Percentiles rank a stretch among this genome's conserved stretches.
Conservation (phyloP, 2,797 vertebrate genomes). For the Propithecus perrieri region DNA sequence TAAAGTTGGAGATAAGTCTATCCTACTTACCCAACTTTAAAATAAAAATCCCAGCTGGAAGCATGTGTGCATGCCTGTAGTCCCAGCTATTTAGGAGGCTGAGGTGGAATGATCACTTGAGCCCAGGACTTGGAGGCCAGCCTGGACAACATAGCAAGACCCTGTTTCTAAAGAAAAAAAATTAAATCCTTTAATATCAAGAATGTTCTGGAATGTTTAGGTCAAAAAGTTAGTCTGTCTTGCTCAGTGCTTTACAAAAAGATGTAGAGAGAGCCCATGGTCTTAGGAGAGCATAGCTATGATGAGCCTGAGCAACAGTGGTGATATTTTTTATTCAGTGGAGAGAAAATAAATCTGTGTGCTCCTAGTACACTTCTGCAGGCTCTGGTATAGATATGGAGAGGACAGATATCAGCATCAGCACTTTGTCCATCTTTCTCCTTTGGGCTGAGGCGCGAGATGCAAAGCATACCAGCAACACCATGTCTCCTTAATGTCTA, state of each 20-base stretch:
- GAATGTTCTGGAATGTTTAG: not conserved
- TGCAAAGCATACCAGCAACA: not conserved
- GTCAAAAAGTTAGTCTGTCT: not conserved
- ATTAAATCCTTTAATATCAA: not conserved
- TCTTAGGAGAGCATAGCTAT: not conserved
- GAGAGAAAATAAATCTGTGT: not conserved
- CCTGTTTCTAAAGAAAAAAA: not conserved
- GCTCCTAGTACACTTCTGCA: not conserved
- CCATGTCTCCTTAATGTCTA: not conserved
- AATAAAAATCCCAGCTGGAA: not conserved
- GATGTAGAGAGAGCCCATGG: not conserved
- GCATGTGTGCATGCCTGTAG: not conserved
- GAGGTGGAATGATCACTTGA: not conserved
- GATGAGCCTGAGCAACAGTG: not conserved
- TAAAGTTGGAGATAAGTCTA: not conserved
- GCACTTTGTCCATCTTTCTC: not conserved
- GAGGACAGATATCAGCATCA: not conserved
- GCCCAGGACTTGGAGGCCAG: not conserved
- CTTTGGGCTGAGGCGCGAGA: not conserved
- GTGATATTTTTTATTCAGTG: not conserved
- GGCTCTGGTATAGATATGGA: accelerated
- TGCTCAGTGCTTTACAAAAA: not conserved
- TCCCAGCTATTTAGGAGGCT: not conserved
- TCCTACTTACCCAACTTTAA: not conserved
- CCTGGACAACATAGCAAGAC: not conserved